Percentiles rank a stretch among this genome's conserved stretches.
phyloP scores from a whole-genome alignment of 1,140 invertebrate genomes.

The Mercenaria mercenaria region DNA sequence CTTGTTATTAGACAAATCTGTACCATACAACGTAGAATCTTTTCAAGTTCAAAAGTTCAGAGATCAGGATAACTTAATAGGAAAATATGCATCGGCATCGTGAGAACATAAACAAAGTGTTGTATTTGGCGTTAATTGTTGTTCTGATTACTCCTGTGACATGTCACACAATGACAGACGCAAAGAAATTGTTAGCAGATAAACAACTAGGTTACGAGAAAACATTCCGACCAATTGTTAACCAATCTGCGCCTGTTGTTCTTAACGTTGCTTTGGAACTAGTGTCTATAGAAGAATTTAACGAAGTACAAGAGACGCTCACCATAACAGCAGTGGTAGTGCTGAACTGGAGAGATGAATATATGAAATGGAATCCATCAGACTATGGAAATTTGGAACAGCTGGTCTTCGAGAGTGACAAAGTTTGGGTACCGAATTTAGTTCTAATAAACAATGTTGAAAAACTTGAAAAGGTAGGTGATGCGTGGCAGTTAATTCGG shows the following conservation, averaged over 20 bases:
- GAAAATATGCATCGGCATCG: no score
- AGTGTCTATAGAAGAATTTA: constrained; percentile 25
- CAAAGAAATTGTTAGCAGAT: neutral
- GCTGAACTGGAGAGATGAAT: constrained; percentile 17
- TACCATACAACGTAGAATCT: no score
- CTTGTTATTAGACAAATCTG: no score
- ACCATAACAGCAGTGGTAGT: neutral
- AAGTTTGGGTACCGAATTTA: constrained; percentile 38
- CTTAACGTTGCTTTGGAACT: neutral
- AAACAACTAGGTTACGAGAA: neutral
- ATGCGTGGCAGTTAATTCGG: constrained; percentile 96
- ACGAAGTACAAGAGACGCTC: constrained; percentile 40
- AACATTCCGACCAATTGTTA: neutral
- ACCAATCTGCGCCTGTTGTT: neutral
- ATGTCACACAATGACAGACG: neutral
- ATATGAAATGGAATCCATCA: constrained; percentile 15
- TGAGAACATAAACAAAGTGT: no score
- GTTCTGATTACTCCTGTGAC: no score
- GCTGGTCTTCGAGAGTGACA: neutral
- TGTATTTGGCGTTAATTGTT: no score
- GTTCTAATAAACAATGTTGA: neutral
- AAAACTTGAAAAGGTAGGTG: neutral
- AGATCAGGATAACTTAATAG: no score
- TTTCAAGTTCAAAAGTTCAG: no score
- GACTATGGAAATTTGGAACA: neutral